Evolutionary conservation across 2,888 invertebrate species (phyloP).

Genomic region (Mythimna lalbum): DNA sequence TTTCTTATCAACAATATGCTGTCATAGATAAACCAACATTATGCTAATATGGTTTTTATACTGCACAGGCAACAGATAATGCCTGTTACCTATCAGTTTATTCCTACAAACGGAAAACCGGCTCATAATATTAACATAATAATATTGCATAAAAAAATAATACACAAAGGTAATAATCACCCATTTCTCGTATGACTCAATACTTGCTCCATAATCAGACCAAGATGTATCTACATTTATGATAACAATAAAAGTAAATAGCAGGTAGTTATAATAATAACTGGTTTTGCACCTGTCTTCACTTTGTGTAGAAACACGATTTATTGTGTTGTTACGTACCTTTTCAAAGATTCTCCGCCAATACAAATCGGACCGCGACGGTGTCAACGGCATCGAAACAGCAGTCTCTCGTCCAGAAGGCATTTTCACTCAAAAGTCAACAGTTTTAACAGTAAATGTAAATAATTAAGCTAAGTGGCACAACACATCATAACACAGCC

Average conservation of each 20-base stretch:
- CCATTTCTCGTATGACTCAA: neutral
- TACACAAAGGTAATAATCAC: constrained; percentile 6
- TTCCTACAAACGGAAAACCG: neutral
- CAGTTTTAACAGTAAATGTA: constrained; percentile 63
- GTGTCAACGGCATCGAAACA: constrained; percentile 85
- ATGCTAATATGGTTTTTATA: constrained; percentile 5
- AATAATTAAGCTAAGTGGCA: constrained; percentile 65
- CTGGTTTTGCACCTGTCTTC: constrained; percentile 50
- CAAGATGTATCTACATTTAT: neutral
- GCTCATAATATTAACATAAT: neutral
- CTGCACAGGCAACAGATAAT: neutral
- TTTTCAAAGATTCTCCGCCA: constrained; percentile 89
- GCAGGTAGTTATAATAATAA: constrained; percentile 33
- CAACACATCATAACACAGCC: constrained; percentile 70
- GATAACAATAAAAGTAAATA: constrained; percentile 15
- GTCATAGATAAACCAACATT: neutral
- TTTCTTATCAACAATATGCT: neutral
- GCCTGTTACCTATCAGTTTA: neutral
- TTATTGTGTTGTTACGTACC: constrained; percentile 71
- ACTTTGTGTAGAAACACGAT: neutral
- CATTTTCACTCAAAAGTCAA: constrained; percentile 77
- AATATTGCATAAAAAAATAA: constrained; percentile 15
- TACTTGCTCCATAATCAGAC: neutral
- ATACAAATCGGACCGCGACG: constrained; percentile 86
- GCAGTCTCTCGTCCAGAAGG: constrained; percentile 81